These are phyloP conservation scores for Chrysolina haemoptera DNA, from an alignment of 2,888 invertebrate species.

Conservation along the genomic window DNA sequence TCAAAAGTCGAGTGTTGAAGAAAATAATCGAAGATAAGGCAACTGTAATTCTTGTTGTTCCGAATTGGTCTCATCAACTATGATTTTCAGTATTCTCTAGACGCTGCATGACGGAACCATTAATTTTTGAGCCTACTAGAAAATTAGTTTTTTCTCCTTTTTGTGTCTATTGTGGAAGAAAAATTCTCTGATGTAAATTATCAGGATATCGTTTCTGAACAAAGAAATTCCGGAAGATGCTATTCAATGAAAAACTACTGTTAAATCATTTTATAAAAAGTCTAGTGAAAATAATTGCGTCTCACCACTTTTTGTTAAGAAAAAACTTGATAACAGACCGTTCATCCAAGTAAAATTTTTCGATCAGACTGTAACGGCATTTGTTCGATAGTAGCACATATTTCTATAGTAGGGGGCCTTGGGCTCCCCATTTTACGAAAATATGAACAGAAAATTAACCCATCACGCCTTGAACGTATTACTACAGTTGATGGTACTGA, in stretches of 20 bases:
- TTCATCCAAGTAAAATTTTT: slow-evolving; percentile 17
- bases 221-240: too few species aligned
- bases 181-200: too few species aligned
- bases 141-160: too few species aligned
- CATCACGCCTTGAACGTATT: neutral
- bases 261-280: neutral
- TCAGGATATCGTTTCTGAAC: too few species aligned
- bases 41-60: too few species aligned
- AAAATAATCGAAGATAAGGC: too few species aligned
- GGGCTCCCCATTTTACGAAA: neutral
- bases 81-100: too few species aligned
- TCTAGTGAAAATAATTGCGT: neutral
- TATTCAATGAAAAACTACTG: neutral
- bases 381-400: slow-evolving; percentile 22
- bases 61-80: too few species aligned
- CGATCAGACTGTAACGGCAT: slow-evolving; percentile 12
- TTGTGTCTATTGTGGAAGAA: too few species aligned
- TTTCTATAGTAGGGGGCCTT: slow-evolving; percentile 14
- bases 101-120: too few species aligned
- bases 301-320: neutral
- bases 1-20: too few species aligned
- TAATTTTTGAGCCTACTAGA: too few species aligned
- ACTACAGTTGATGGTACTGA: neutral
- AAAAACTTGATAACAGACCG: slow-evolving; percentile 21
- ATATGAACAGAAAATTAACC: slow-evolving; percentile 1